These are phyloP conservation scores for Tenthredo notha DNA, from an alignment of 2,888 invertebrate species.

Conservation along the genomic window DNA sequence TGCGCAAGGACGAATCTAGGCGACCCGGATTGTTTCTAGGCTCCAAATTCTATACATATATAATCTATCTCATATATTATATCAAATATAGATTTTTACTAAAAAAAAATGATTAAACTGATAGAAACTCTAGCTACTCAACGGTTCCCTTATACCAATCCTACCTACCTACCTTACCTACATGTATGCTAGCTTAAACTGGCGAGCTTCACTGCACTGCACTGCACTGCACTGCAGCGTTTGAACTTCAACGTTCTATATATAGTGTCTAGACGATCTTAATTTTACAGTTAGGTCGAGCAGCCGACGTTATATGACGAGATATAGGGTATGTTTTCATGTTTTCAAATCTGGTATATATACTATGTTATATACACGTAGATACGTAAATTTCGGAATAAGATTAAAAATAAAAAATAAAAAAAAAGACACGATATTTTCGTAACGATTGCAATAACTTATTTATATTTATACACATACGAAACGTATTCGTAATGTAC, in stretches of 20 bases:
- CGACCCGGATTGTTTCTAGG: constrained; percentile 9
- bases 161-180: not conserved
- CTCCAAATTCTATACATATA: constrained; percentile 2
- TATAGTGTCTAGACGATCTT: constrained; percentile 50
- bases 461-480: not conserved
- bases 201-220: not conserved
- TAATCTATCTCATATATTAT: not conserved
- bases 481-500: not conserved
- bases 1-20: constrained; percentile 21
- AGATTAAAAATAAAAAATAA: not conserved
- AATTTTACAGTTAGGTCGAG: constrained; percentile 40
- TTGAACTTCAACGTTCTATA: constrained; percentile 44
- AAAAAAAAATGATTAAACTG: not conserved
- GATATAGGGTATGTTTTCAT: constrained; percentile 30
- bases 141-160: not conserved
- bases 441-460: not conserved
- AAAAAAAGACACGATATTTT: not conserved
- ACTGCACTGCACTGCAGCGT: constrained; percentile 28
- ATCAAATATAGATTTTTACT: not conserved
- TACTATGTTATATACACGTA: not conserved
- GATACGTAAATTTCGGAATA: not conserved
- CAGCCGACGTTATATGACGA: not conserved
- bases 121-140: not conserved
- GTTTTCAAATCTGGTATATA: not conserved
- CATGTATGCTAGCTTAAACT: constrained; percentile 12